Evolutionary conservation across 2,113 vertebrate genomes (phyloP), one percentile per base, ranked within the genome.

Genomic region (Zeus faber): DNA sequence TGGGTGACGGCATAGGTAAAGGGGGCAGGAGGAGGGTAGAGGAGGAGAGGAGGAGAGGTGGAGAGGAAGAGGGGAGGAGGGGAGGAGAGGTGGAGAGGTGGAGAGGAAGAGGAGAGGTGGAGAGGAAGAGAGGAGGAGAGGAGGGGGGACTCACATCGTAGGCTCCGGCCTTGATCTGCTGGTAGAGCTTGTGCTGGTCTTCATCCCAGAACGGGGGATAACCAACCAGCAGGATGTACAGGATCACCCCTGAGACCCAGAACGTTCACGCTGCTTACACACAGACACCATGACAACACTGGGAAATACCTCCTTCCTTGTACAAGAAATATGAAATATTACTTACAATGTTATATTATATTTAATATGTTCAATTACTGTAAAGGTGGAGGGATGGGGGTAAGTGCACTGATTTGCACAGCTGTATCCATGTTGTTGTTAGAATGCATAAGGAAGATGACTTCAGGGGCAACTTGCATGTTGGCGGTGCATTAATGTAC

Each of bases 151-250:
- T 97, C 81, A 98, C 95, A 1, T 98, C 96, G 0, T 98, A 98
- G 72, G 95, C 95, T 6, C 96, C 96, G 0, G 96, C 96, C 89
- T 98, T 98, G 89, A 98, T 98, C 89, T 98, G 96, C 76, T 98
- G 96, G 88, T 98, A 98, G 61, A 98, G 91, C 75, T 96, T 97
- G 86, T 98, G 95, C 81, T 98, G 95, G 88, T 98, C 95, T 69
- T 98, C 96, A 1, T 98, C 96, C 96, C 95, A 98, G 86, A 98
- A 98, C 4, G 96, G 96, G 0, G 96, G 96, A 83, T 98, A 98
- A 22, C 96, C 96, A 86, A 98, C 96, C 58, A 98, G 89, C 79
- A 98, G 84, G 89, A 98, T 98, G 73, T 98, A 98, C 24, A 98
- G 91, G 75, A 98, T 98, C 76, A 98, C 96, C 20, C 96, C 95